A percentile compares a stretch with the other conserved stretches of the same genome.
Evolutionary conservation across 2,113 vertebrate species (phyloP).

Genomic region (Taxidea taxus): DNA sequence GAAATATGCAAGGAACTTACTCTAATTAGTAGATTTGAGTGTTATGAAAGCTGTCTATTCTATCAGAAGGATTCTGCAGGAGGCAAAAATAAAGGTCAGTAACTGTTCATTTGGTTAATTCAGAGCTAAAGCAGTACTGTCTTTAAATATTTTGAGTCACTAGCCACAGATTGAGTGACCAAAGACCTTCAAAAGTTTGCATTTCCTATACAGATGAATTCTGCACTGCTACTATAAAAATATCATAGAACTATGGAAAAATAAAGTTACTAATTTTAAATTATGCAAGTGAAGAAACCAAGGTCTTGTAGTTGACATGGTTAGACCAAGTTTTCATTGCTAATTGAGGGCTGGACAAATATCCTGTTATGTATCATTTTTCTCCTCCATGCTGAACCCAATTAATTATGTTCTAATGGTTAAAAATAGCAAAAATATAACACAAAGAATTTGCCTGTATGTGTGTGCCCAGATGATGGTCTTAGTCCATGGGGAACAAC

Average conservation of each 20-base stretch:
- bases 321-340: not conserved
- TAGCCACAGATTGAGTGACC: not conserved
- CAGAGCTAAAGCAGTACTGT: not conserved
- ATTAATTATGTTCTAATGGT: not conserved
- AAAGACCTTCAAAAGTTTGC: not conserved
- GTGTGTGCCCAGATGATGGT: not conserved
- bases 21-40: not conserved
- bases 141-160: not conserved
- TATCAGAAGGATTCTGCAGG: not conserved
- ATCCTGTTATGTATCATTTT: not conserved
- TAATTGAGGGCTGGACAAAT: not conserved
- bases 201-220: not conserved
- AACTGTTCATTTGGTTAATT: not conserved
- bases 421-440: slow-evolving; percentile 7
- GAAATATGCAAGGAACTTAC: not conserved
- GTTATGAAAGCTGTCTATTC: not conserved
- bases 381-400: not conserved
- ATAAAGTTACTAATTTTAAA: not conserved
- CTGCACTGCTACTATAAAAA: not conserved
- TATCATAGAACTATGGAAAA: not conserved
- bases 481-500: not conserved
- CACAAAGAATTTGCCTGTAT: not conserved
- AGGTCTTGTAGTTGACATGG: not conserved
- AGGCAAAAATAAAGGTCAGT: not conserved
- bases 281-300: not conserved